Evolutionary conservation across 2,113 vertebrate species (phyloP).

Genomic region (Sterna hirundo): DNA sequence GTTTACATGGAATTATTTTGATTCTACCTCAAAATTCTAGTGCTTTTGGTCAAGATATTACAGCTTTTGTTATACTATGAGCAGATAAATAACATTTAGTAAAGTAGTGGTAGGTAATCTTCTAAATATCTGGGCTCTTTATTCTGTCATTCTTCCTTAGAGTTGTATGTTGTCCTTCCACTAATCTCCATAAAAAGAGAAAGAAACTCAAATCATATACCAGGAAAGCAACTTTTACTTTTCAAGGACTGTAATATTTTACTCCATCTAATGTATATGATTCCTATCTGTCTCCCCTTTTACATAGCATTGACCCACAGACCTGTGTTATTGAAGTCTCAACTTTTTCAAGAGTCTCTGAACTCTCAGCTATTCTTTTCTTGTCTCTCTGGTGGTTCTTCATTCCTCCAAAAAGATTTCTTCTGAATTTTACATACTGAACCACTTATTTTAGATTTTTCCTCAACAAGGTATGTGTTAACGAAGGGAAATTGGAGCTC

Average conservation of each 20-base stretch:
- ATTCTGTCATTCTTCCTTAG: not conserved
- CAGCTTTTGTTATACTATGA: not conserved
- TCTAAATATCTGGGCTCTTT: not conserved
- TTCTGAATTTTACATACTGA: not conserved
- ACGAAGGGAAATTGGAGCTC: not conserved
- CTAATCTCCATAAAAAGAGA: not conserved
- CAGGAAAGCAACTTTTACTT: not conserved
- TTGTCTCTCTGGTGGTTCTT: not conserved
- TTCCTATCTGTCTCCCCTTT: not conserved
- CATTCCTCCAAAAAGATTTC: not conserved
- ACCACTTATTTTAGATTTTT: not conserved
- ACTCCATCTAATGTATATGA: fast-evolving
- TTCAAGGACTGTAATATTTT: not conserved
- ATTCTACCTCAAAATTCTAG: not conserved
- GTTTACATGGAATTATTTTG: not conserved
- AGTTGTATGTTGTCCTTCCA: not conserved
- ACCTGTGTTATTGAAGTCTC: not conserved
- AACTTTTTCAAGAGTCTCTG: not conserved
- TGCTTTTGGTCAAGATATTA: not conserved
- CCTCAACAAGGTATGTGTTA: fast-evolving
- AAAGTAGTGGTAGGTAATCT: fast-evolving
- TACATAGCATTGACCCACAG: fast-evolving
- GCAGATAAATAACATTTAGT: not conserved
- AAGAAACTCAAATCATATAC: not conserved
- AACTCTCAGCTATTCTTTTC: not conserved